A percentile compares a stretch with the other conserved stretches of the same genome.
Conservation (phyloP, 1,140 invertebrate genomes). For the Delia radicum region DNA sequence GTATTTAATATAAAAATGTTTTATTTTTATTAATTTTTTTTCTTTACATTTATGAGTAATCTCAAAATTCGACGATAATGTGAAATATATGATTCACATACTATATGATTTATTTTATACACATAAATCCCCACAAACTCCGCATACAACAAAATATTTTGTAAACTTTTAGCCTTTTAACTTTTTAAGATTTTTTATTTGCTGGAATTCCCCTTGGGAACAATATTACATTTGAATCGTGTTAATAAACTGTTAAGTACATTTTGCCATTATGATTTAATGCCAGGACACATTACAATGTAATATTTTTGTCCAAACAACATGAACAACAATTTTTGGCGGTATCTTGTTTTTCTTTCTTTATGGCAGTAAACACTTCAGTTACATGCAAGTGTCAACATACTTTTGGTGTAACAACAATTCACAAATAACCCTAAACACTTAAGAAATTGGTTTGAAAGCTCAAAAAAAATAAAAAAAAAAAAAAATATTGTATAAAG, state of each 20-base stretch:
- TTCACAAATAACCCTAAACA: neutral
- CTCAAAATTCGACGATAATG: no score
- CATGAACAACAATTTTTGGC: neutral
- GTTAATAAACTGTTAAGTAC: neutral
- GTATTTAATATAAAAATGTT: no score
- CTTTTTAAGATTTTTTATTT: neutral
- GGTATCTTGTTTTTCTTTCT: neutral
- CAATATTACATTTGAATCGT: neutral
- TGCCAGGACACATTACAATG: neutral
- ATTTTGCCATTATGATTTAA: slow-evolving; percentile 1
- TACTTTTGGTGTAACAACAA: neutral
- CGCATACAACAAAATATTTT: no score
- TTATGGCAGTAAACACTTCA: neutral
- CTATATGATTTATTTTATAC: no score
- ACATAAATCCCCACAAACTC: no score
- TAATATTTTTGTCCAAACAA: neutral
- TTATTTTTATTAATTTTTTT: no score
- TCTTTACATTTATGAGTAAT: no score
- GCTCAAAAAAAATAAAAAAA: neutral
- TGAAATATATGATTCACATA: no score
- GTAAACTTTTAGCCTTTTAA: neutral
- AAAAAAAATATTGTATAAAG: neutral
- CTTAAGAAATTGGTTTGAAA: neutral
- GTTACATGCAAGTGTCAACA: neutral
- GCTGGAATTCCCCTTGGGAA: neutral